Conservation (phyloP, 1,140 invertebrate genomes). For the Aphaenogaster ashmeadi region DNA sequence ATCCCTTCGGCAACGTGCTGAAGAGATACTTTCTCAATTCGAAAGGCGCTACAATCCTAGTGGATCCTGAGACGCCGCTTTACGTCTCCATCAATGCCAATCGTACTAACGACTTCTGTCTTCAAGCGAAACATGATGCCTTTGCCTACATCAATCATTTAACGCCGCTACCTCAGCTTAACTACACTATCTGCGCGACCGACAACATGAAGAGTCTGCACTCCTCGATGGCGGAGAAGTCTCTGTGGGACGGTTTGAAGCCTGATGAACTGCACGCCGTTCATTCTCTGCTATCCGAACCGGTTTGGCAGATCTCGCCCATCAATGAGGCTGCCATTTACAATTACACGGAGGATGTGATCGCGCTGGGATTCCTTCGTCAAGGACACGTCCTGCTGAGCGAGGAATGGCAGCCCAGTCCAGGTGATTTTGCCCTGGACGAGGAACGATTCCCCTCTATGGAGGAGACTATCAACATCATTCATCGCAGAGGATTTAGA, state of each 20-base stretch:
- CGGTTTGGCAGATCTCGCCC: slow-evolving; percentile 94
- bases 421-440: slow-evolving; percentile 93
- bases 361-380: slow-evolving; percentile 91
- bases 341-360: slow-evolving; percentile 94
- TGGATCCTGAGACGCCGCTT: slow-evolving; percentile 92
- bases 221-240: slow-evolving; percentile 91
- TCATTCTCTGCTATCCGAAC: slow-evolving; percentile 92
- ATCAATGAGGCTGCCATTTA: slow-evolving; percentile 91
- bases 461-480: slow-evolving; percentile 92
- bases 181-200: slow-evolving; percentile 95
- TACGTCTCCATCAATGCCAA: slow-evolving; percentile 92
- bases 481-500: slow-evolving; percentile 94
- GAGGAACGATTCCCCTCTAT: slow-evolving; percentile 91
- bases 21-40: slow-evolving; percentile 95
- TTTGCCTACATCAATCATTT: slow-evolving; percentile 92
- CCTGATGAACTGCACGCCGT: slow-evolving; percentile 91
- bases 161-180: slow-evolving; percentile 90
- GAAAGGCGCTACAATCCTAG: slow-evolving; percentile 92
- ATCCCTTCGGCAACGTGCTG: slow-evolving; percentile 94
- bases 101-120: slow-evolving; percentile 90
- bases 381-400: slow-evolving; percentile 94
- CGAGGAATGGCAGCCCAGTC: slow-evolving; percentile 94
- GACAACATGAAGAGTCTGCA: slow-evolving; percentile 93
- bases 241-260: slow-evolving; percentile 93
- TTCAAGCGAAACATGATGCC: slow-evolving; percentile 92